A percentile compares a stretch with the other conserved stretches of the same genome.
phyloP scores from a whole-genome alignment of 2,113 vertebrate genomes.

The Stegastes partitus region DNA sequence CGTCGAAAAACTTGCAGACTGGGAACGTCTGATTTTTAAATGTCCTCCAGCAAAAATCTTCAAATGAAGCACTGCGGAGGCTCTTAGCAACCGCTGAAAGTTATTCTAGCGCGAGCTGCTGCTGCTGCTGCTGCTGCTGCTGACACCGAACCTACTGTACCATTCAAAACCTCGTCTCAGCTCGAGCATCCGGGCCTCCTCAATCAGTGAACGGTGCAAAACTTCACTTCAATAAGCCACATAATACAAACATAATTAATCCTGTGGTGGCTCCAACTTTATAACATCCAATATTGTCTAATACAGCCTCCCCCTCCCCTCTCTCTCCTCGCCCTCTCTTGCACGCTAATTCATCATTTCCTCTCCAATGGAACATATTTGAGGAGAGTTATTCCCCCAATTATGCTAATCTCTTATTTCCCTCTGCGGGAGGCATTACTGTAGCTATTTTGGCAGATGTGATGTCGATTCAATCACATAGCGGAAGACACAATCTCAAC shows the following conservation, averaged over 20 bases:
- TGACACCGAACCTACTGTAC: background rate
- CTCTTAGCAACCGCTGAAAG: constrained; percentile 9
- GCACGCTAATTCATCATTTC: constrained; percentile 60
- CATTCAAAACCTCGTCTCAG: constrained; percentile 3
- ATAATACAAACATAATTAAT: constrained; percentile 34
- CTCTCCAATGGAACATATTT: constrained; percentile 64
- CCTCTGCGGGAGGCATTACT: constrained; percentile 57
- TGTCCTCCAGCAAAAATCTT: constrained; percentile 10
- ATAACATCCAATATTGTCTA: constrained; percentile 32
- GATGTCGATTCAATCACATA: constrained; percentile 64
- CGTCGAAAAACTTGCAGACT: background rate
- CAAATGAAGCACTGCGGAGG: constrained; percentile 13
- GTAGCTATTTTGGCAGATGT: constrained; percentile 49
- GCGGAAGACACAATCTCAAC: constrained; percentile 17
- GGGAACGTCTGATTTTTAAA: constrained; percentile 20
- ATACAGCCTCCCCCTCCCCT: constrained; percentile 26
- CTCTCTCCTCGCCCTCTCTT: constrained; percentile 14
- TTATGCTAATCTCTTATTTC: constrained; percentile 74
- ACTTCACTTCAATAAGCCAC: constrained; percentile 5
- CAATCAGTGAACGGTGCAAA: background rate
- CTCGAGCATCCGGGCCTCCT: background rate
- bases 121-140: background rate
- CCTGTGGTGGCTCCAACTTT: constrained; percentile 29
- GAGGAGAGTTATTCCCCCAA: constrained; percentile 67
- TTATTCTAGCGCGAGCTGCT: background rate